These are phyloP conservation scores for Tragelaphus buxtoni DNA, from an alignment of 2,113 vertebrate species.

Conservation along the genomic window DNA sequence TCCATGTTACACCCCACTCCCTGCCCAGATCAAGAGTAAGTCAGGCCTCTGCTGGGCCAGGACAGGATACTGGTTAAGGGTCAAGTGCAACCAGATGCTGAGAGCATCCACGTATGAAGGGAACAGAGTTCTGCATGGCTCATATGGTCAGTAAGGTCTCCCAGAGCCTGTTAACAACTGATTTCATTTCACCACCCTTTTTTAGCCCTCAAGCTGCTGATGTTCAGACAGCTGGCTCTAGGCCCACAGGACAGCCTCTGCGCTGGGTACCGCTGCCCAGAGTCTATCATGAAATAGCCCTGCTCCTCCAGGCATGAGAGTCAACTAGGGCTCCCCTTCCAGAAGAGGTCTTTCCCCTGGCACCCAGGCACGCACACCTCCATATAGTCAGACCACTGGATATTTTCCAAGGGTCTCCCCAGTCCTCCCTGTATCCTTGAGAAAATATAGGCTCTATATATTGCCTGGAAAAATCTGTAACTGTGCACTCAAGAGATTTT, in stretches of 20 bases:
- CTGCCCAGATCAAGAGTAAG: background rate
- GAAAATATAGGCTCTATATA: background rate
- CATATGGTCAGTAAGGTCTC: background rate
- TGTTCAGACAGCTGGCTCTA: background rate
- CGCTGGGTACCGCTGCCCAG: background rate
- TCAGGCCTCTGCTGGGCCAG: background rate
- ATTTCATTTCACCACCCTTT: background rate
- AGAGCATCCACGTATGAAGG: background rate
- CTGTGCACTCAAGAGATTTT: slow-evolving; percentile 7
- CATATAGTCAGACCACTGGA: background rate
- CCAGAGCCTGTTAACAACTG: background rate
- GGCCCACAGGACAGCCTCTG: background rate
- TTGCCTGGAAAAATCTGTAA: background rate
- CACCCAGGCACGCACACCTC: background rate
- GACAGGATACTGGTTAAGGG: background rate
- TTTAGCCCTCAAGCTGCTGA: background rate
- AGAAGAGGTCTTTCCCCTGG: background rate
- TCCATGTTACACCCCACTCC: background rate
- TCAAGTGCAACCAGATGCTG: background rate
- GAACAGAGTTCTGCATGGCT: background rate
- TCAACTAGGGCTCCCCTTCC: background rate
- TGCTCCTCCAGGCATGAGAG: background rate
- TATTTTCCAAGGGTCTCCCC: background rate
- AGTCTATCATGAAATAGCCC: background rate
- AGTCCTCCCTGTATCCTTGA: background rate